A percentile compares a stretch with the other conserved stretches of the same genome.
Evolutionary conservation across 2,113 vertebrate genomes (phyloP).

Genomic region (Serranochromis macrocephalus): DNA sequence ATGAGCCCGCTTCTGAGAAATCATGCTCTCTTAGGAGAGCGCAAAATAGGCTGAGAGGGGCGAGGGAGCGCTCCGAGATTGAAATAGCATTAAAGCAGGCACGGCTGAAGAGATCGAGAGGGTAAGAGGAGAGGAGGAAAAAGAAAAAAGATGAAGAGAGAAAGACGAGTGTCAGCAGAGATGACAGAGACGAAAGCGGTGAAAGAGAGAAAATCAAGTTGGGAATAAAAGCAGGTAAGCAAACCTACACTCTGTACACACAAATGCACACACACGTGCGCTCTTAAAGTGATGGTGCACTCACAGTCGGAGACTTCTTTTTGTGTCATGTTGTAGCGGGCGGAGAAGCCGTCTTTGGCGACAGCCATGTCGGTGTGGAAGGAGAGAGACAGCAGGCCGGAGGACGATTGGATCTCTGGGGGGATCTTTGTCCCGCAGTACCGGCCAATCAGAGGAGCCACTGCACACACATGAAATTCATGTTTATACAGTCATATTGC

Average conservation of each 20-base stretch:
- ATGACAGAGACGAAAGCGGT: neutral
- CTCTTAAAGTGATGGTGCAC: conserved; percentile 41
- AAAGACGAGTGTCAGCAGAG: conserved; percentile 12
- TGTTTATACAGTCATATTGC: neutral
- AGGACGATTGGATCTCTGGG: conserved; percentile 88
- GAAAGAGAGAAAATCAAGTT: conserved; percentile 6
- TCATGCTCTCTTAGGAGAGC: conserved; percentile 5
- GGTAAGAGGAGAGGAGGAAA: neutral
- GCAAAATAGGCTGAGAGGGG: neutral
- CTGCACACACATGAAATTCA: conserved; percentile 51
- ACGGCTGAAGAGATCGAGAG: conserved; percentile 13
- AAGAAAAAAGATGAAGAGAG: conserved; percentile 1
- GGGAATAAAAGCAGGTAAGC: conserved; percentile 10
- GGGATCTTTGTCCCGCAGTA: conserved; percentile 94
- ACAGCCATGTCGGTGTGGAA: conserved; percentile 98
- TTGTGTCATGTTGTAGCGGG: conserved; percentile 89
- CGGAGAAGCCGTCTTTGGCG: conserved; percentile 96
- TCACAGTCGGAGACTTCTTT: conserved; percentile 88
- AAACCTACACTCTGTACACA: neutral
- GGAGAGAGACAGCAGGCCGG: conserved; percentile 89
- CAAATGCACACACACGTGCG: neutral
- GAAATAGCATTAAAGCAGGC: conserved; percentile 38
- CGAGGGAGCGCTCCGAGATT: neutral
- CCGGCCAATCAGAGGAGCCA: conserved; percentile 92
- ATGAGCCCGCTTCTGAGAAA: neutral